Evolutionary conservation across 2,113 vertebrate genomes (phyloP).

Genomic region (Lutjanus erythropterus): DNA sequence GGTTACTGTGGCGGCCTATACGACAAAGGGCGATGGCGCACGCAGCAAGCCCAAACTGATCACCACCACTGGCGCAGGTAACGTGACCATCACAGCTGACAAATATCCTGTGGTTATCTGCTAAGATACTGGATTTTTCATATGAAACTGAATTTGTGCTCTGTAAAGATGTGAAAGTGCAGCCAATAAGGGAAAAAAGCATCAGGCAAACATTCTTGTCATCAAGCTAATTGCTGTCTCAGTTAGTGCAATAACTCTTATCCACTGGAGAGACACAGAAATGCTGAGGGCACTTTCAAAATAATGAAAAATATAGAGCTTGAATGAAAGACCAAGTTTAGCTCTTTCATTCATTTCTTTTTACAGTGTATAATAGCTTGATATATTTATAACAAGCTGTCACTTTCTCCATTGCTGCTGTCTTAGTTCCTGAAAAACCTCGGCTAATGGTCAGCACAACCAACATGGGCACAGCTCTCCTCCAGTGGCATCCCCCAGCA

Average conservation of each 20-base stretch:
- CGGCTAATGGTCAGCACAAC: constrained; percentile 97
- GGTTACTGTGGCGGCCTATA: constrained; percentile 97
- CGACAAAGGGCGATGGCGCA: constrained; percentile 98
- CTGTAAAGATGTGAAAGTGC: constrained; percentile 20
- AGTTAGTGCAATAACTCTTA: constrained; percentile 63
- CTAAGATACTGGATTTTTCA: not conserved
- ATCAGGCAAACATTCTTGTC: constrained; percentile 32
- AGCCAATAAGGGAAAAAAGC: constrained; percentile 18
- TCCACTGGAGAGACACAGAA: constrained; percentile 46
- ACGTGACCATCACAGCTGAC: constrained; percentile 25
- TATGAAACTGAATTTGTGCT: constrained; percentile 2
- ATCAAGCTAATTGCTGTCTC: constrained; percentile 46
- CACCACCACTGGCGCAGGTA: constrained; percentile 98
- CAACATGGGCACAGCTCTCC: constrained; percentile 97
- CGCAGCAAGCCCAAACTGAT: constrained; percentile 97
- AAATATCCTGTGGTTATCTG: constrained; percentile 5
- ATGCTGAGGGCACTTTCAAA: constrained; percentile 51
- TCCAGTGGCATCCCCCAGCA: constrained; percentile 97
- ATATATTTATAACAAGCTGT: constrained; percentile 37
- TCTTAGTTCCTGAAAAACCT: constrained; percentile 96
- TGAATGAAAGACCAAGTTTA: constrained; percentile 24
- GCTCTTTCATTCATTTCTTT: not conserved
- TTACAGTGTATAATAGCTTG: no score
- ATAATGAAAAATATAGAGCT: constrained; percentile 50
- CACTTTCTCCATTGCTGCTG: constrained; percentile 58